Evolutionary conservation across 2,113 vertebrate species (phyloP), one percentile per base, ranked within the genome.

Genomic region (Malurus elegans): DNA sequence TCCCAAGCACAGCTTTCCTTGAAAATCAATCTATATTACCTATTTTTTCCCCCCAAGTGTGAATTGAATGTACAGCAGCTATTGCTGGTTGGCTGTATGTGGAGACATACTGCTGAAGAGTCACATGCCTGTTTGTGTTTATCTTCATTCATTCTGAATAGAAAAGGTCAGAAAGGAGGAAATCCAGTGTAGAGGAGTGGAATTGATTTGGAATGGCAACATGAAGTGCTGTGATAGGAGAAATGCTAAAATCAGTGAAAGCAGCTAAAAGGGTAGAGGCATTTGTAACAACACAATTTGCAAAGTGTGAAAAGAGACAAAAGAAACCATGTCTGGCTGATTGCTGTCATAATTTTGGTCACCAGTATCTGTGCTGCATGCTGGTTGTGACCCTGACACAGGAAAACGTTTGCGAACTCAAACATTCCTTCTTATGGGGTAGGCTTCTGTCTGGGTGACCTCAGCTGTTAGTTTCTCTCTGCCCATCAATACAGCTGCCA

Each of bases 251-350:
- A 85, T 6, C 53, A 71, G 53, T 3, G 9, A 79, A 87, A 94
- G 1, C 54, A 76, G 79, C 92, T 88, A 62, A 93, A 94, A 94
- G 74, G 36, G 8, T 50, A 42, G 36, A 90, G n/a, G 45, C 17
- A 31, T 88, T 90, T 94, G 9, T 69, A 83, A 86, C 83, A 90
- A 92, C 32, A 58, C 53, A 38, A 58, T 50, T 45, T 70, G 66
- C 11, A n/a, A 93, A 90, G 66, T 73, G 81, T 73, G 42, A 86
- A 93, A 95, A 94, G 61, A 92, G 45, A 83, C 85, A 93, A 93
- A 90, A 86, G 79, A 86, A 94, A 32, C 34, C 6, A 2, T 10
- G 42, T 34, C 31, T 92, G 66, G 13, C 40, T 88, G 48, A 4
- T 42, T 90, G 14, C 45, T 76, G 23, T 69, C 66, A 69, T 0